A percentile compares a stretch with the other conserved stretches of the same genome.
phyloP scores from a whole-genome alignment of 2,888 invertebrate species.

The Cenopis cana region DNA sequence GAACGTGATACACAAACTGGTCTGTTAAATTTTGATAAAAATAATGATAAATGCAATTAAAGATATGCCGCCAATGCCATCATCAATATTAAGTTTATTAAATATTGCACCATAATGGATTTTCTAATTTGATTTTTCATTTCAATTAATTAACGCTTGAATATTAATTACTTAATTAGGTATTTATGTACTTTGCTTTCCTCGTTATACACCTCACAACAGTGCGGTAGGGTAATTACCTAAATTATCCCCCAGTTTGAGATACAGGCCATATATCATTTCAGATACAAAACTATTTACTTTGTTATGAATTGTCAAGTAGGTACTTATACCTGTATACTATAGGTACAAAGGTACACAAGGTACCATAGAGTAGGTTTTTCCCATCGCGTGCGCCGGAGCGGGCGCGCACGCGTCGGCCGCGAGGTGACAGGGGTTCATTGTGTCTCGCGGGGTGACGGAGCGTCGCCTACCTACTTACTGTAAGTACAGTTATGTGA shows the following conservation, averaged over 20 bases:
- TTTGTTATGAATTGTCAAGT: not conserved
- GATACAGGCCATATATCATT: too few species aligned
- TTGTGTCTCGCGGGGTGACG: constrained; percentile 16
- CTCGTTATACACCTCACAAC: too few species aligned
- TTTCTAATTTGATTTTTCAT: not conserved
- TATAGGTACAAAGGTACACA: not conserved
- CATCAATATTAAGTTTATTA: too few species aligned
- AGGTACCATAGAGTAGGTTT: not conserved
- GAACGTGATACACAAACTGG: too few species aligned
- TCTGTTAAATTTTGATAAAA: too few species aligned
- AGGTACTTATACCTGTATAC: not conserved
- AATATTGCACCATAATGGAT: not conserved
- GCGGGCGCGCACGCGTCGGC: constrained; percentile 6
- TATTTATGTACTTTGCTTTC: too few species aligned
- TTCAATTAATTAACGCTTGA: not conserved
- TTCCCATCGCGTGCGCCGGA: constrained; percentile 15
- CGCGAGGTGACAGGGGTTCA: constrained; percentile 18
- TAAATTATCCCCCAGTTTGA: too few species aligned
- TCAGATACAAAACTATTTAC: too few species aligned
- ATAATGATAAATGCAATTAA: too few species aligned
- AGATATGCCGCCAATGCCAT: too few species aligned
- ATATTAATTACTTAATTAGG: not conserved
- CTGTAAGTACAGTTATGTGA: constrained; percentile 27
- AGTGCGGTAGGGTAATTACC: too few species aligned
- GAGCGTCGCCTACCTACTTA: not conserved